Base-by-base conservation (phyloP, 35 echinoderm and acorn worm species). In the Apostichopus californicus region DNA sequence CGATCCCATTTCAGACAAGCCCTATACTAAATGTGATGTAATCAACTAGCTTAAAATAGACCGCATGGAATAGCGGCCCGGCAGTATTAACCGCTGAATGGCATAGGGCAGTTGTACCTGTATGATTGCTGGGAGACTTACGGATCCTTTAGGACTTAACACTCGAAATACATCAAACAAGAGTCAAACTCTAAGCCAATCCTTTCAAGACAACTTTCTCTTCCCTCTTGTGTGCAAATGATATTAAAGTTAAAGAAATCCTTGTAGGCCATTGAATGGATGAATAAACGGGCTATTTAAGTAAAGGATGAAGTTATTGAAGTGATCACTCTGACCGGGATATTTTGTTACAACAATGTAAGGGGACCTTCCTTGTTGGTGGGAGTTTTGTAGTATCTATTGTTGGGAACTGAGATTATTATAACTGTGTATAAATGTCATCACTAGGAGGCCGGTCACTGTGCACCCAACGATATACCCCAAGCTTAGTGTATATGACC, bases 341-440 rank as follows among this genome's bases (percentile, higher is more conserved):
- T 83, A 83, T 83, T 83, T 83, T 83, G 80, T 56, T 83, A 55
- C 34, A 55, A 83, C 80, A 83, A 83, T 55, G 52, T n/a, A 12
- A 83, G 80, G 46, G n/a, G 55, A 18, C 52, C 55, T 83, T 81
- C 6, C 55, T 17, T 83, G 80, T 83, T 83, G 80, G 55, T 83
- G 25, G 80, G 80, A 56, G 53, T 55, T 83, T 55, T 18, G 6
- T 53, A 83, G 80, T 83, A 83, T 68, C 64, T 68, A 14, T 68
- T 68, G 64, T 68, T 68, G 64, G 18, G 64, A 68, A 68, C n/a
- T 25, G 80, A 83, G 80, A 83, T 83, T 83, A 83, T 83, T 83
- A 56, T 54, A 83, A 83, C 80, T 83, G 64, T 68, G 64, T 68
- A 68, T 68, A 68, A 68, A 68, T 68, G 64, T 68, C 64, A 68